Base-by-base conservation (phyloP, 1,140 invertebrate genomes). In the Sminthurides bifidus region DNA sequence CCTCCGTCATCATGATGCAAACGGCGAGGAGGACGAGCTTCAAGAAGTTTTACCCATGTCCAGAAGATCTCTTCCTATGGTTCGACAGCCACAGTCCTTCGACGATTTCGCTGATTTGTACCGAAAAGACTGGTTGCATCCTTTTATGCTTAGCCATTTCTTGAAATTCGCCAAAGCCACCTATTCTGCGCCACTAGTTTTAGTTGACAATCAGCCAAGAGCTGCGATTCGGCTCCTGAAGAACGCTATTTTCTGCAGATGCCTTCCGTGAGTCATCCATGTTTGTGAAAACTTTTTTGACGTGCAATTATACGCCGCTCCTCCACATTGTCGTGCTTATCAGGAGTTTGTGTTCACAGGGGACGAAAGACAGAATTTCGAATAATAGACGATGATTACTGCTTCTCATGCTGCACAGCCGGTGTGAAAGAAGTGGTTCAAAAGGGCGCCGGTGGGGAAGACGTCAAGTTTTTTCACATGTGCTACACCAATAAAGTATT, bases 101-200 rank as follows among this genome's bases (percentile, higher is more conserved):
- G n/a, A n/a, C n/a, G n/a, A n/a, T n/a, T n/a, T n/a, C n/a, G n/a
- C n/a, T n/a, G n/a, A 49, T 17, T 14, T 49, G 10, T 10, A 33
- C 17, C 3, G 6, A 31, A 8, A 49, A 8, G 46, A 49, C 17
- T 49, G 46, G 46, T 8, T 27, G 19, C 10, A 21, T 49, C 46
- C 46, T 17, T 6, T 3, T 5, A n/a, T 49, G 12, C 84, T 85
- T 0, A 66, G 76, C 41, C 81, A 90, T 70, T 89, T 83, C 64
- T 72, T 90, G 52, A 79, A 82, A 66, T 77, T 86, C 63, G 85
- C 87, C 0, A 79, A 85, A 64, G 83, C 84, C 1, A 80, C 81
- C n/a, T 93, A 92, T 69, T 85, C 88, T 1, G 92, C 88, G 87
- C 81, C 85, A 17, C 83, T 85, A 59, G 84, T 86, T 56, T 71